These are phyloP conservation scores for Pseudobourletiella spinata DNA, from an alignment of 1,140 invertebrate species.

Conservation along the genomic window DNA sequence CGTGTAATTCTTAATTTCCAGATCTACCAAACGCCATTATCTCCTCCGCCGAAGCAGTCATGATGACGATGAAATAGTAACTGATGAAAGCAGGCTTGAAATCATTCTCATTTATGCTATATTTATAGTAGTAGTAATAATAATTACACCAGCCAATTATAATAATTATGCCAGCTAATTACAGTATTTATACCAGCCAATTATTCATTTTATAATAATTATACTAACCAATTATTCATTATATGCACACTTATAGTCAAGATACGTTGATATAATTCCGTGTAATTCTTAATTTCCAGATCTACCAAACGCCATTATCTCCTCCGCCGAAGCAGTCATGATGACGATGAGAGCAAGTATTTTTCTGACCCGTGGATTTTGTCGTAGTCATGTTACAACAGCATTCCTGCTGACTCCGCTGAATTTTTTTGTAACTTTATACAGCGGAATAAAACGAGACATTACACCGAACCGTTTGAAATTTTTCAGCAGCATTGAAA, in stretches of 20 bases:
- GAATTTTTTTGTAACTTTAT: too few species aligned
- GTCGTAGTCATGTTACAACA: too few species aligned
- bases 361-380: too few species aligned
- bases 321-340: background rate
- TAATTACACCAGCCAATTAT: background rate
- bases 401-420: too few species aligned
- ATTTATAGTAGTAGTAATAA: background rate
- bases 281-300: constrained; percentile 1
- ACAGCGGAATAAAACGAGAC: too few species aligned
- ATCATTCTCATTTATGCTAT: background rate
- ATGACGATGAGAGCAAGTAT: too few species aligned
- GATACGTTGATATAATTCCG: background rate
- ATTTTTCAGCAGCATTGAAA: too few species aligned
- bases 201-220: background rate
- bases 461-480: too few species aligned
- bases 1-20: background rate
- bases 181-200: background rate
- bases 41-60: background rate
- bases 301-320: background rate
- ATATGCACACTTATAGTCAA: background rate
- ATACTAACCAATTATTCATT: background rate
- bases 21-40: constrained; percentile 2
- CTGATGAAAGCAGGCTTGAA: too few species aligned
- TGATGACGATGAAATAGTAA: too few species aligned
- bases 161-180: background rate